Conservation (phyloP, 2,888 invertebrate genomes). For the Luperina testacea region DNA sequence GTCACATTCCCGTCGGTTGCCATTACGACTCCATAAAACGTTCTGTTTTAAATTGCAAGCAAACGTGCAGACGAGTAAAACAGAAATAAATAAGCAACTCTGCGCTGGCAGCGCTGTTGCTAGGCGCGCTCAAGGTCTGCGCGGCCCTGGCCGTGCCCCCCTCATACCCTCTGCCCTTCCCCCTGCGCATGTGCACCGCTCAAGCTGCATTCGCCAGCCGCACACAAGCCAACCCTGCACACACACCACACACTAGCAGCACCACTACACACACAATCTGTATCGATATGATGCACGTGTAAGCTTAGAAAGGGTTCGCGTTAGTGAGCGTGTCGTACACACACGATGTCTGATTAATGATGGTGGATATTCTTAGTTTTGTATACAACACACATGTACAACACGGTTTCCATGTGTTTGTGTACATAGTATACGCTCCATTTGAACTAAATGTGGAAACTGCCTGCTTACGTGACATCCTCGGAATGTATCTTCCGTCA, state of each 20-base stretch:
- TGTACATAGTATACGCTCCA: slow-evolving; percentile 64
- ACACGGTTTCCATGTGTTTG: slow-evolving; percentile 60
- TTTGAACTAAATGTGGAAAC: slow-evolving; percentile 81
- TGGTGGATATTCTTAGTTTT: slow-evolving; percentile 71
- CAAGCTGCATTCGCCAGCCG: slow-evolving; percentile 78
- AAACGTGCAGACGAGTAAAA: slow-evolving; percentile 84
- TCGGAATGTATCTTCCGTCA: slow-evolving; percentile 68
- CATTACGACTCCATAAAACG: slow-evolving; percentile 82
- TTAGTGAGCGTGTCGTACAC: slow-evolving; percentile 69
- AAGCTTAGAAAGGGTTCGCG: slow-evolving; percentile 70
- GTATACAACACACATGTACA: slow-evolving; percentile 62
- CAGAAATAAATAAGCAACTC: slow-evolving; percentile 84
- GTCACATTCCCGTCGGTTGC: slow-evolving; percentile 73
- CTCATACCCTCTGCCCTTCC: slow-evolving; percentile 66
- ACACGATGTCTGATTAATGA: slow-evolving; percentile 73
- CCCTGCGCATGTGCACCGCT: slow-evolving; percentile 80
- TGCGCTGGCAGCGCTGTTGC: slow-evolving; percentile 84
- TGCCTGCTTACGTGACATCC: slow-evolving; percentile 77
- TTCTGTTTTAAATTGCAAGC: slow-evolving; percentile 82
- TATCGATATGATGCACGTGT: slow-evolving; percentile 65
- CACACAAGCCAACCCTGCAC: slow-evolving; percentile 64
- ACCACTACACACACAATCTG: slow-evolving; percentile 41
- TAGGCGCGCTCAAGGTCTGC: slow-evolving; percentile 88
- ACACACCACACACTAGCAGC: slow-evolving; percentile 62
- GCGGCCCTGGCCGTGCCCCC: slow-evolving; percentile 83